A percentile compares a stretch with the other conserved stretches of the same genome.
phyloP scores from a whole-genome alignment of 2,888 invertebrate genomes.

The Diloba caeruleocephala region DNA sequence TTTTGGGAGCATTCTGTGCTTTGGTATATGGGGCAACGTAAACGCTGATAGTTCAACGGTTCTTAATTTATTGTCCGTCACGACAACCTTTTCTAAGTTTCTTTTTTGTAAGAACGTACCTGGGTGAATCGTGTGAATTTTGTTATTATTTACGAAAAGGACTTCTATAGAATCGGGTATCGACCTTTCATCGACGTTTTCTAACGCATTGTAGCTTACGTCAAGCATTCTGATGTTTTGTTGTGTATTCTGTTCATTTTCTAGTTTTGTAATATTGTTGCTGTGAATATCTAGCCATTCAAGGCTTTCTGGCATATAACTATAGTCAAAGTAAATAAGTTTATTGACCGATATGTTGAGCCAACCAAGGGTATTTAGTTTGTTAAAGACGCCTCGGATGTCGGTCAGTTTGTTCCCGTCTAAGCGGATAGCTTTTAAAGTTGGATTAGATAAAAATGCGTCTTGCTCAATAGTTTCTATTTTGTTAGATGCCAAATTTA shows the following conservation, averaged over 20 bases:
- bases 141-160: slow-evolving; percentile 93
- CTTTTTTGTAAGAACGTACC: slow-evolving; percentile 92
- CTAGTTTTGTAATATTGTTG: slow-evolving; percentile 93
- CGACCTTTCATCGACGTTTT: slow-evolving; percentile 91
- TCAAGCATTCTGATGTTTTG: slow-evolving; percentile 93
- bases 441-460: slow-evolving; percentile 92
- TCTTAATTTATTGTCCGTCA: slow-evolving; percentile 93
- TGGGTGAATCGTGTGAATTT: slow-evolving; percentile 91
- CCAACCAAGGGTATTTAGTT: slow-evolving; percentile 93
- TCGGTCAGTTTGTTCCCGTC: slow-evolving; percentile 94
- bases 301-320: slow-evolving; percentile 92
- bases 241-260: slow-evolving; percentile 92
- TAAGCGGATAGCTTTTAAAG: slow-evolving; percentile 92
- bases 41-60: slow-evolving; percentile 93
- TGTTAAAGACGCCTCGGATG: slow-evolving; percentile 93
- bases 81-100: slow-evolving; percentile 92
- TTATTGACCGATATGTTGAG: slow-evolving; percentile 94
- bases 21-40: slow-evolving; percentile 90
- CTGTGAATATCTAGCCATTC: slow-evolving; percentile 95
- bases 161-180: slow-evolving; percentile 93
- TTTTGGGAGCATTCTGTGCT: slow-evolving; percentile 91
- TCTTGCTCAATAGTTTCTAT: slow-evolving; percentile 93
- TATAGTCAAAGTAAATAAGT: slow-evolving; percentile 94
- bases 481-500: slow-evolving; percentile 94
- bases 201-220: slow-evolving; percentile 92